Base-by-base conservation (phyloP, 2,888 invertebrate species). In the Orchestes rusci region DNA sequence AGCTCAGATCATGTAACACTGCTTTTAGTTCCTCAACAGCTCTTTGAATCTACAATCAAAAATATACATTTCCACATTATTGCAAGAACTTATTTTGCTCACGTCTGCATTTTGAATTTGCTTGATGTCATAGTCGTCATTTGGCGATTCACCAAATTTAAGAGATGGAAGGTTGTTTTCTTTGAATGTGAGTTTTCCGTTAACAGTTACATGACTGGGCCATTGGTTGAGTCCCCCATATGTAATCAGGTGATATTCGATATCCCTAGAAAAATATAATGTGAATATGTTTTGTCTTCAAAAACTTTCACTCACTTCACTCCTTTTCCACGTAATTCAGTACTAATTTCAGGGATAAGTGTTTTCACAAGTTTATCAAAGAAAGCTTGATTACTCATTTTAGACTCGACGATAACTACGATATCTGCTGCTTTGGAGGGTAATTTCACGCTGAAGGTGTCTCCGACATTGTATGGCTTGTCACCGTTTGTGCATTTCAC, bases 361-460 rank as follows among this genome's bases (percentile, higher is more conserved):
- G 81, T 80, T 10, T 75, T 72, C 1, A 81, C 65, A 47, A 83
- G 62, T 18, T 78, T 76, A 53, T 78, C 79, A 72, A 76, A 82
- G 29, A 75, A 65, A 50, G 73, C 72, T 56, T 80, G 77, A 62
- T 82, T 86, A 29, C 70, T 64, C 63, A 75, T 66, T 3, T 64
- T 64, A 50, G 79, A 75, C 36, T 93, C 91, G 7, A 92, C 76
- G 1, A 84, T 74, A 42, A 93, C 72, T 0, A 93, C 71, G 43
- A 93, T 73, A 60, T 93, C 93, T 2, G 88, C 91, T 51, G 86
- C 76, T 50, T 82, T 82, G 50, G 73, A 74, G 1, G 87, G 86
- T 17, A 76, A 61, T 56, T 80, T 81, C 0, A 81, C 70, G 39
- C 76, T 76, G 62, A 81, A 82, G 13, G 65, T 69, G 10, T 84